These are phyloP conservation scores for Ameiurus melas DNA, from an alignment of 2,113 vertebrate species.

Conservation along the genomic window DNA sequence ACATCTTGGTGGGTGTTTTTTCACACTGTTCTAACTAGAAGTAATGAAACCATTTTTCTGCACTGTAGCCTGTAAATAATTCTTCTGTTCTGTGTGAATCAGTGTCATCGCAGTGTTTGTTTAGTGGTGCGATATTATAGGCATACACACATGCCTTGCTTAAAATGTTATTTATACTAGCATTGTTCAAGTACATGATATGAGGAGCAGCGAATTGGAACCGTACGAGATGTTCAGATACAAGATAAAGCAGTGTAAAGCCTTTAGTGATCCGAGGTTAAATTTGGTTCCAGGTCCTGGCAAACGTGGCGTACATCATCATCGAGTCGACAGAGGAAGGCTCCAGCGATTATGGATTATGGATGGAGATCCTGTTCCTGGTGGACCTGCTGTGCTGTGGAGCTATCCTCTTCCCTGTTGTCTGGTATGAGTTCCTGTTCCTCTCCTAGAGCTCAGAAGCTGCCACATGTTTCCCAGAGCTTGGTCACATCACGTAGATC, in stretches of 20 bases:
- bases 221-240: background rate
- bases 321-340: conserved; percentile 87
- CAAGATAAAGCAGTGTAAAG: background rate
- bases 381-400: conserved; percentile 86
- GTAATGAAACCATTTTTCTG: background rate
- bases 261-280: background rate
- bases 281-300: conserved; percentile 74
- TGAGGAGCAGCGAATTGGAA: background rate
- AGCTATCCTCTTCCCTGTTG: conserved; percentile 86
- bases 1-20: background rate
- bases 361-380: conserved; percentile 85
- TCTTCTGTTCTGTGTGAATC: background rate
- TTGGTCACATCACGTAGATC: background rate
- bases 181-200: background rate
- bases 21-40: background rate
- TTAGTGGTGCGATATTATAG: background rate
- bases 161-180: background rate
- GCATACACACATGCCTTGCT: background rate
- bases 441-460: background rate
- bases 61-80: background rate
- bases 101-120: background rate
- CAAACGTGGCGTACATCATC: conserved; percentile 86
- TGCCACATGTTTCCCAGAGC: background rate
- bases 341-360: conserved; percentile 80
- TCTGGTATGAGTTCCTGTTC: conserved; percentile 73